Conservation (phyloP, 2,888 invertebrate genomes). For the Colostygia pectinataria region DNA sequence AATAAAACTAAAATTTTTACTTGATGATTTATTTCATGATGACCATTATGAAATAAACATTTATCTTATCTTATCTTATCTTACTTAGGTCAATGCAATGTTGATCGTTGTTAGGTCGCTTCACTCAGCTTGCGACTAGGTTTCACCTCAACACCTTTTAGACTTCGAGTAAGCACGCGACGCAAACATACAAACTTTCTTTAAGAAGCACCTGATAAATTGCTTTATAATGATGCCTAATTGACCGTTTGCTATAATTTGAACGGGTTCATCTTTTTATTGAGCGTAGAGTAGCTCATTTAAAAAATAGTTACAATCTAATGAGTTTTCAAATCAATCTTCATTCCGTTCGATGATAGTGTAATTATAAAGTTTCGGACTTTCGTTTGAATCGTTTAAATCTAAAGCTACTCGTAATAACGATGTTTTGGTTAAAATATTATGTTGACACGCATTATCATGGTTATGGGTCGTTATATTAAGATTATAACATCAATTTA, state of each 20-base stretch:
- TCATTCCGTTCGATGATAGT: constrained; percentile 16
- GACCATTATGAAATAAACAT: too few relatives aligned
- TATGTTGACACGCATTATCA: background rate
- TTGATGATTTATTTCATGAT: too few relatives aligned
- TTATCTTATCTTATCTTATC: too few relatives aligned
- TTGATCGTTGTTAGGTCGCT: too few relatives aligned
- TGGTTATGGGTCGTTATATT: constrained; percentile 4
- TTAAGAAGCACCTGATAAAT: constrained; percentile 60
- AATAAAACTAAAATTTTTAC: too few relatives aligned
- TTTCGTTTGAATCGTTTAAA: too few relatives aligned
- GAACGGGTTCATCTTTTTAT: constrained; percentile 37
- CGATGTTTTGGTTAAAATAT: constrained; percentile 1
- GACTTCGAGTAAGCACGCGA: constrained; percentile 52
- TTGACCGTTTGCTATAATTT: constrained; percentile 54
- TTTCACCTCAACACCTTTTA: constrained; percentile 42
- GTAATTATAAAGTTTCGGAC: constrained; percentile 5
- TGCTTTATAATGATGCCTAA: constrained; percentile 67
- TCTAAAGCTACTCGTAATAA: constrained; percentile 6
- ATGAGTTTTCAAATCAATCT: constrained; percentile 24
- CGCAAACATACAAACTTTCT: constrained; percentile 50
- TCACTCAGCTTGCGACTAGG: constrained; percentile 4
- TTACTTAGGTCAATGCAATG: too few relatives aligned
- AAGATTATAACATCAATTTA: constrained; percentile 10
- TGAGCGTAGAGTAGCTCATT: constrained; percentile 19
- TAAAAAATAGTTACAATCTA: constrained; percentile 18